phyloP scores from a whole-genome alignment of 2,113 vertebrate species.

The Bombycilla garrulus region DNA sequence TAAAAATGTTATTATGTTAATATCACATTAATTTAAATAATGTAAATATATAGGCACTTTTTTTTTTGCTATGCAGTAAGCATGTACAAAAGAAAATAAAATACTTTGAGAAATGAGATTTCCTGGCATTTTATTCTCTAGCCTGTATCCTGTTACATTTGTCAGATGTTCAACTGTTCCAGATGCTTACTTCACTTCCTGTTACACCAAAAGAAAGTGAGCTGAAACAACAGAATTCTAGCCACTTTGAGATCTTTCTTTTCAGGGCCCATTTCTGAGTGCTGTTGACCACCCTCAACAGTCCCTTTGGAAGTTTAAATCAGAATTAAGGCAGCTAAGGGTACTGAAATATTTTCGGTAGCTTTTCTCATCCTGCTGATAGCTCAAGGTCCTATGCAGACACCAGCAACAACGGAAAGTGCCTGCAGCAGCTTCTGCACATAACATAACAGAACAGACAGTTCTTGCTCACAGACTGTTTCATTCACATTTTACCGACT shows the following conservation, averaged over 20 bases:
- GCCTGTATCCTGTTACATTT: neutral
- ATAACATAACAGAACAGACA: neutral
- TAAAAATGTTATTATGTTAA: neutral
- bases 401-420: neutral
- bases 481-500: neutral
- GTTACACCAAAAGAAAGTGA: neutral
- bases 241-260: neutral
- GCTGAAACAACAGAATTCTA: neutral
- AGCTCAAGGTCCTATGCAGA: neutral
- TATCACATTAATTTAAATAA: conserved; percentile 19
- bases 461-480: neutral
- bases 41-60: neutral
- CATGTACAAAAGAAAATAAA: conserved; percentile 44
- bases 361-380: neutral
- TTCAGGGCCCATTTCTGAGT: neutral
- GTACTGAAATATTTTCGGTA: neutral
- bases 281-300: fast-evolving
- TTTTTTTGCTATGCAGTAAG: neutral
- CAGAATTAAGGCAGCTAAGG: neutral
- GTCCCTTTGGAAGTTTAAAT: neutral
- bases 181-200: neutral
- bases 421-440: neutral
- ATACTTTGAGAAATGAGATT: neutral
- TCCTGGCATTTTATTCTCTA: neutral
- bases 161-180: neutral